A percentile compares a stretch with the other conserved stretches of the same genome.
Evolutionary conservation across 2,888 invertebrate genomes (phyloP).

Genomic region (Heliothis peltigera): DNA sequence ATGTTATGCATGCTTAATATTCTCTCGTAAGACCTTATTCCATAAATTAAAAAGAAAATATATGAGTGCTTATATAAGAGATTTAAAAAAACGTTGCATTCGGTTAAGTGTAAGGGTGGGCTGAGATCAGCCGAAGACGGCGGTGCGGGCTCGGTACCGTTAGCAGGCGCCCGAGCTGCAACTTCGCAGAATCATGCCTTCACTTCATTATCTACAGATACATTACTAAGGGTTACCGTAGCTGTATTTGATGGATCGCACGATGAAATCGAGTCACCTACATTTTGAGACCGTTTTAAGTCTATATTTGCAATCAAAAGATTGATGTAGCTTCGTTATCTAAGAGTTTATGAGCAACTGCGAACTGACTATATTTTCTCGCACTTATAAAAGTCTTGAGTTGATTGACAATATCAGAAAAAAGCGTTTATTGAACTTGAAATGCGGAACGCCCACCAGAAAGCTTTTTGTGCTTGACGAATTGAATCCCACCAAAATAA

Average conservation of each 20-base stretch:
- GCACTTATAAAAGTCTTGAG: conserved; percentile 15
- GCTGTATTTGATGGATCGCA: conserved; percentile 34
- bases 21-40: not conserved
- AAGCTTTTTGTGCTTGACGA: conserved; percentile 34
- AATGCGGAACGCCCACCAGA: conserved; percentile 34
- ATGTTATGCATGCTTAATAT: not conserved
- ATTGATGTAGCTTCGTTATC: conserved; percentile 19
- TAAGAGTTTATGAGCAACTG: conserved; percentile 1
- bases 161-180: conserved; percentile 52
- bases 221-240: conserved; percentile 36
- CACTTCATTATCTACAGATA: conserved; percentile 45
- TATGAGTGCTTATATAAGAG: conserved; percentile 30
- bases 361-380: conserved; percentile 11
- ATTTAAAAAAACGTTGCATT: conserved; percentile 32
- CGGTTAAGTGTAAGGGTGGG: conserved; percentile 43
- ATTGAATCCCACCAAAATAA: conserved; percentile 47
- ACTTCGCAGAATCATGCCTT: conserved; percentile 56
- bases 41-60: not conserved
- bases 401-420: conserved; percentile 41
- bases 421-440: conserved; percentile 47
- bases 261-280: conserved; percentile 29
- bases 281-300: conserved; percentile 29
- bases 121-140: conserved; percentile 47
- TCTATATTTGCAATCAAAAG: conserved; percentile 32
- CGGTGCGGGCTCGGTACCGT: conserved; percentile 54